These are phyloP conservation scores for Hermaeophaga mercurialis DNA, from an alignment of 2,888 invertebrate genomes.

Conservation along the genomic window DNA sequence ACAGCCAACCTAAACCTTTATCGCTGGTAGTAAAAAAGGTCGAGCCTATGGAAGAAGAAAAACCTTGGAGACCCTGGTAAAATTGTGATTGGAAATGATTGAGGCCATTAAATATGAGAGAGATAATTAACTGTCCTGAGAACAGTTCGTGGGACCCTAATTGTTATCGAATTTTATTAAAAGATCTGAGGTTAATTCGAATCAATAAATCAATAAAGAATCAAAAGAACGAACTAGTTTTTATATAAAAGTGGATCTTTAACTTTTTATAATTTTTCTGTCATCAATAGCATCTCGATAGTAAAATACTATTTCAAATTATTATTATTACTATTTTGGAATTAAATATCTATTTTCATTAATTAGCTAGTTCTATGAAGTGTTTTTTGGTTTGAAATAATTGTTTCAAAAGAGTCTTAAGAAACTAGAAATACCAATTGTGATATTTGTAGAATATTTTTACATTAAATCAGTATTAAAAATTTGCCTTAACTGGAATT, in stretches of 20 bases:
- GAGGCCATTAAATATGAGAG: not conserved
- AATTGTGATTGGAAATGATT: conserved; percentile 14
- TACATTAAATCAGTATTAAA: conserved; percentile 33
- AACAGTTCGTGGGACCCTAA: too few relatives aligned
- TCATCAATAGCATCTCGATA: too few relatives aligned
- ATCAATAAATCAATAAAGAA: too few relatives aligned
- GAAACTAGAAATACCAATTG: conserved; percentile 20
- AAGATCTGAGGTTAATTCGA: too few relatives aligned
- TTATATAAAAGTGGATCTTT: too few relatives aligned
- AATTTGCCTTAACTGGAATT: conserved; percentile 17
- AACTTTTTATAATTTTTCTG: too few relatives aligned
- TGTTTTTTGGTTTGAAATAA: not conserved
- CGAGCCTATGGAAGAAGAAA: conserved; percentile 64
- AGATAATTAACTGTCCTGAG: not conserved
- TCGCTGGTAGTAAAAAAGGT: conserved; percentile 75
- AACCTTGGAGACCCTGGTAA: conserved; percentile 82
- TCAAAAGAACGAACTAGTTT: too few relatives aligned
- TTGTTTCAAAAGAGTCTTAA: conserved; percentile 1
- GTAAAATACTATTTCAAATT: too few relatives aligned
- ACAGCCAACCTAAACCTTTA: conserved; percentile 63
- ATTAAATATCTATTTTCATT: too few relatives aligned
- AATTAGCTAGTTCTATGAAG: not conserved
- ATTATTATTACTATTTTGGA: too few relatives aligned
- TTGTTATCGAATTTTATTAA: too few relatives aligned
- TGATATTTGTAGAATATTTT: conserved; percentile 25